phyloP scores from a whole-genome alignment of 1,140 invertebrate species.

The Aleiodes sp. region DNA sequence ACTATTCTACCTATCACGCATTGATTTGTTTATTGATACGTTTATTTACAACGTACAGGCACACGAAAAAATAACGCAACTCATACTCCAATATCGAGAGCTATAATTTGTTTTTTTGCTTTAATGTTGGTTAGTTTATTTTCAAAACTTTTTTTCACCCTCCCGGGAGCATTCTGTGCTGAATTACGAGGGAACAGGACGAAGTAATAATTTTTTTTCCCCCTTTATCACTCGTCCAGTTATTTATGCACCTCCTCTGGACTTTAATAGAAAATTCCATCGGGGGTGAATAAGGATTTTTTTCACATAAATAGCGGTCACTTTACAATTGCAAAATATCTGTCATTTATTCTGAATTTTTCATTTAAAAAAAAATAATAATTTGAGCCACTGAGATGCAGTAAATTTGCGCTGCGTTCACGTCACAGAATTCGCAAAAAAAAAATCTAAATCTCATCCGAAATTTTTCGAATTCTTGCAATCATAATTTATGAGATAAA shows the following conservation, averaged over 20 bases:
- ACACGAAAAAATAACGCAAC: too few relatives aligned
- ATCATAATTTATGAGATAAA: too few relatives aligned
- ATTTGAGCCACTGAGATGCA: too few relatives aligned
- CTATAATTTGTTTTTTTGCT: neutral
- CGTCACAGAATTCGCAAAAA: too few relatives aligned
- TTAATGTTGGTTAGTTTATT: too few relatives aligned
- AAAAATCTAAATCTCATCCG: too few relatives aligned
- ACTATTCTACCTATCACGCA: neutral
- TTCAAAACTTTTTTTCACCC: neutral
- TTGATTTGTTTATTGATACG: slow-evolving; percentile 10
- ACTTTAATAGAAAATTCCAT: neutral
- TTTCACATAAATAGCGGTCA: too few relatives aligned
- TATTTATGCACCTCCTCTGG: neutral
- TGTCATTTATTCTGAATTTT: too few relatives aligned
- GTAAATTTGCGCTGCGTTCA: too few relatives aligned
- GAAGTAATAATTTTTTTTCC: neutral
- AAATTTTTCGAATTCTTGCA: too few relatives aligned
- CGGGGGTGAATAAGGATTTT: neutral
- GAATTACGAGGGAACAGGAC: neutral
- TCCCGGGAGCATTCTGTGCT: neutral
- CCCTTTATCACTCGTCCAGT: neutral
- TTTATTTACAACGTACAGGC: neutral
- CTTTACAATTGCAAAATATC: too few relatives aligned
- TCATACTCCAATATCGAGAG: neutral
- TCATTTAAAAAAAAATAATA: too few relatives aligned